Percentiles rank a stretch among this genome's conserved stretches.
phyloP scores from a whole-genome alignment of 2,888 invertebrate genomes.

The Plebejus anna region DNA sequence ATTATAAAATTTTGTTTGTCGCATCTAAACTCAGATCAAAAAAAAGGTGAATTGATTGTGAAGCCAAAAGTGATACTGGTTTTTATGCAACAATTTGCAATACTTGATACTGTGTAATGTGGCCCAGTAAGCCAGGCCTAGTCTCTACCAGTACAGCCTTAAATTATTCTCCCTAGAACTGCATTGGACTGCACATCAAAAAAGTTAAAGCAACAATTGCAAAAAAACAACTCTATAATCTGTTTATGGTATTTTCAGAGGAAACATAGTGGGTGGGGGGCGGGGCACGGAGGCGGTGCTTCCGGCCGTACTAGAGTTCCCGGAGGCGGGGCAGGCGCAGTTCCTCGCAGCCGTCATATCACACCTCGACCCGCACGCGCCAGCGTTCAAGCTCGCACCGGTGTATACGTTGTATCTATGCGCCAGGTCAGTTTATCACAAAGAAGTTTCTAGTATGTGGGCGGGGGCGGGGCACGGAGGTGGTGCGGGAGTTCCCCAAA shows the following conservation, averaged over 20 bases:
- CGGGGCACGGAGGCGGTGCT: slow-evolving; percentile 92
- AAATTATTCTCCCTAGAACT: no score
- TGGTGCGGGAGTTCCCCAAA: slow-evolving; percentile 96
- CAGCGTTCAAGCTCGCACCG: slow-evolving; percentile 96
- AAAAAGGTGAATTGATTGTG: no score
- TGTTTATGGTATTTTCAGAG: slow-evolving; percentile 39
- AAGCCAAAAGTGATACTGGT: no score
- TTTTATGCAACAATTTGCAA: no score
- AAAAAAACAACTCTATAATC: background rate
- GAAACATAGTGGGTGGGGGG: slow-evolving; percentile 49
- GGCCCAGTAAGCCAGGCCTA: no score
- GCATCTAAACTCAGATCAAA: no score
- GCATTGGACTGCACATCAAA: background rate
- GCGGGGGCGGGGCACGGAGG: slow-evolving; percentile 84
- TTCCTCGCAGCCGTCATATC: slow-evolving; percentile 93
- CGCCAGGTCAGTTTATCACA: slow-evolving; percentile 79
- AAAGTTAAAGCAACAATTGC: background rate
- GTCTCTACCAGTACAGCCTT: no score
- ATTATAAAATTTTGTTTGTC: no score
- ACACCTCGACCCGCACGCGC: slow-evolving; percentile 92
- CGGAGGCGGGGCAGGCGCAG: slow-evolving; percentile 95
- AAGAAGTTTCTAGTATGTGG: slow-evolving; percentile 36
- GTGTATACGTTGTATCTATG: slow-evolving; percentile 98
- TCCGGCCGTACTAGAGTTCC: slow-evolving; percentile 96
- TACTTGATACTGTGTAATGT: no score